Conservation (phyloP, 2,797 vertebrate genomes). For the Xerus rutilus region DNA sequence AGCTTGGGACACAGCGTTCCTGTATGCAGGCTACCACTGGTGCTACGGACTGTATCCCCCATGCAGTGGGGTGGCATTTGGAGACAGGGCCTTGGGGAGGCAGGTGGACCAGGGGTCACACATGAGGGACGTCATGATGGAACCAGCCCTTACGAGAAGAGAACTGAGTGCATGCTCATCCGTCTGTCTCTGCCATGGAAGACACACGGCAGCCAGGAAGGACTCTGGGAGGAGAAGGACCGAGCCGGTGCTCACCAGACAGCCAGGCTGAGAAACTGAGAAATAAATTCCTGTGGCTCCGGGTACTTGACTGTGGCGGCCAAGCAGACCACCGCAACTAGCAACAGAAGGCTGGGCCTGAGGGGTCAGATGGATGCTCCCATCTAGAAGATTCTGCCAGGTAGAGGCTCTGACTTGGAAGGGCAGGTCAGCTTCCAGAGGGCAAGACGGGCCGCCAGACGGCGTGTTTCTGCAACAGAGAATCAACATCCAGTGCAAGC, state of each 20-base stretch:
- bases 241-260: background rate
- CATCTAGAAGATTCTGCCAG: fast-evolving
- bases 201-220: too few species aligned
- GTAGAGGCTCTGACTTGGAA: background rate
- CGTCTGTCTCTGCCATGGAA: too few species aligned
- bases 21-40: fast-evolving
- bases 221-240: background rate
- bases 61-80: fast-evolving
- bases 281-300: background rate
- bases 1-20: background rate
- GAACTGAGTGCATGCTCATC: background rate
- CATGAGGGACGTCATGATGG: fast-evolving
- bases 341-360: background rate
- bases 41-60: too few species aligned
- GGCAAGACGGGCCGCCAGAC: background rate
- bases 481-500: constrained; percentile 40
- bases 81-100: background rate
- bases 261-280: too few species aligned
- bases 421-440: background rate
- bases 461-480: background rate
- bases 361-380: fast-evolving
- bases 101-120: background rate
- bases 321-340: fast-evolving
- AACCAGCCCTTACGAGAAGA: background rate
- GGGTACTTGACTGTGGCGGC: fast-evolving